Base-by-base conservation (phyloP, 2,113 vertebrate species). In the Bubalus kerabau region DNA sequence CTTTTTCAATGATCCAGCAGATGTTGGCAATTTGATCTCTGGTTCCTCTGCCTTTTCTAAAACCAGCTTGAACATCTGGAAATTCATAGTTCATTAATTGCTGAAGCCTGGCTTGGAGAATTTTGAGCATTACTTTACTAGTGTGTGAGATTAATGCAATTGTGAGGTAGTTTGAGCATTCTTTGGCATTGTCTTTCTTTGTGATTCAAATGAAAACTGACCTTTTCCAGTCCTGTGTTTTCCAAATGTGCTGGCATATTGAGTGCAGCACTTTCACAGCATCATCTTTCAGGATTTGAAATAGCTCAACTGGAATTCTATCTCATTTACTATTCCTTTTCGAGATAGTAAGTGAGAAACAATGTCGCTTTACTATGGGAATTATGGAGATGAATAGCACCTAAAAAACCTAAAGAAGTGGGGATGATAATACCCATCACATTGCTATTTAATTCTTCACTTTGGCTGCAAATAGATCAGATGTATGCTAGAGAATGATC, bases 1-100 rank as follows among this genome's bases (percentile, higher is more conserved):
- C 5, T 71, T 23, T 71, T 36, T 36, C 0, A 0, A 36, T 36
- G n/a, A 71, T 71, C 19, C 32, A 67, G n/a, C 1, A 2, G 64
- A 71, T 36, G 17, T 3, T 71, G 64, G 9, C n/a, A 71, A 23
- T 71, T 0, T 71, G 4, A 67, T 23, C 9, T 71, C n/a, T 36
- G 9, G 4, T 71, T 36, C 0, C 19, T 71, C 17, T 71, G n/a
- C 19, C n/a, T 71, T 71, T 71, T 36, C 10, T 36, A 36, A 71
- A 71, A 23, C n/a, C 19, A 71, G 17, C 9, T 71, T 71, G 64
- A 12, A 71, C 9, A 71, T 23, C 64, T 23, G 19, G 19, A 36
- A 36, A n/a, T 71, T 36, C 19, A 36, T 0, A 19, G 64, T 36
- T 71, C 19, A 71, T 1, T 0, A 36, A 36, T 3, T 71, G 64